These are phyloP conservation scores for Sanderia malayensis DNA, from an alignment of 30 jellyfish, hydroid and myxozoan species.

Conservation along the genomic window DNA sequence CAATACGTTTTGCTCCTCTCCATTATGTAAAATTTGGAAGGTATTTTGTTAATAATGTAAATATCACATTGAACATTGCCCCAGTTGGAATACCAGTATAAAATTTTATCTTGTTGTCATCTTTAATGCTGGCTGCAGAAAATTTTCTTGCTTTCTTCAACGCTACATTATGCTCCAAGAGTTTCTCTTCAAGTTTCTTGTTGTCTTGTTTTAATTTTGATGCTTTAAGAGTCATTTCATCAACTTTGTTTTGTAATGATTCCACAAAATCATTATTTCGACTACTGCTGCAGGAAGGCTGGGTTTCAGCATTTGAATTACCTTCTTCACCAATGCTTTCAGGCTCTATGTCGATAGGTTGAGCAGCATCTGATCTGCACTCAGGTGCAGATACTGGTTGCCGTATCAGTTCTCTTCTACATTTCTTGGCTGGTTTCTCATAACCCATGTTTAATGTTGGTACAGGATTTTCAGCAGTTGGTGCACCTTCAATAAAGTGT, in stretches of 20 bases:
- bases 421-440: no score
- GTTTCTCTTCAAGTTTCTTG: neutral
- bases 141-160: neutral
- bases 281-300: neutral
- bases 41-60: neutral
- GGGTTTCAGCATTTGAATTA: neutral
- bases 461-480: no score
- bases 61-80: slow-evolving; percentile 15
- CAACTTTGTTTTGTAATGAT: neutral
- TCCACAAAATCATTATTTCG: neutral
- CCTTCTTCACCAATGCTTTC: neutral
- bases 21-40: neutral
- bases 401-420: no score
- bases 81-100: slow-evolving; percentile 10
- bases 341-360: neutral
- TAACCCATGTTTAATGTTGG: no score
- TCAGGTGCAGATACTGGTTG: neutral
- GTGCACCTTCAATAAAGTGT: no score
- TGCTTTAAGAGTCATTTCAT: neutral
- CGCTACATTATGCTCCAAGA: neutral
- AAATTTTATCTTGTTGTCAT: neutral
- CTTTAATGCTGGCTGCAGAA: neutral
- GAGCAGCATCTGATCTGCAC: neutral
- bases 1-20: slow-evolving; percentile 30
- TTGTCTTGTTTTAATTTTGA: neutral